Conservation (phyloP, 53 echinoderm and acorn worm genomes). For the Zoroaster sp. region DNA sequence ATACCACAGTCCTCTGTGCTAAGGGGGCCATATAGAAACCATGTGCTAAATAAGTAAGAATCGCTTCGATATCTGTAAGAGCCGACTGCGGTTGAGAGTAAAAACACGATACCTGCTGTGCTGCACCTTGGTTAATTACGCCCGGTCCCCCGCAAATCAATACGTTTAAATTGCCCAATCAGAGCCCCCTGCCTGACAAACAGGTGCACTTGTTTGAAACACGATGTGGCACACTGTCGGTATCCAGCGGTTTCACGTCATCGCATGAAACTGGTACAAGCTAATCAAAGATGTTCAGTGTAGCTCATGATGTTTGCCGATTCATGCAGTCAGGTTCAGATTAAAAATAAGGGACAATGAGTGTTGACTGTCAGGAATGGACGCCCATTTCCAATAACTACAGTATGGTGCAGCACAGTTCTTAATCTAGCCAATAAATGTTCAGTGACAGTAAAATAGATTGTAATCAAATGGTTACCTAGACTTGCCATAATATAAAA, state of each 20-base stretch:
- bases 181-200: background rate
- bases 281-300: background rate
- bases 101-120: slow-evolving; percentile 20
- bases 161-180: slow-evolving; percentile 45
- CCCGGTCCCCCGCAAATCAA: slow-evolving; percentile 4
- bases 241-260: background rate
- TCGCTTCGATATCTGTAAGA: background rate
- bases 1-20: background rate
- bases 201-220: slow-evolving; percentile 25
- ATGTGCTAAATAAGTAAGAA: background rate
- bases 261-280: background rate
- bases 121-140: slow-evolving; percentile 30
- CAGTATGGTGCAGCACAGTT: too few relatives aligned
- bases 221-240: background rate
- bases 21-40: background rate
- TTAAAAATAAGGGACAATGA: background rate
- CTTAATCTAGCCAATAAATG: too few relatives aligned
- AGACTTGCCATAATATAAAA: too few relatives aligned
- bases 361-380: too few relatives aligned
- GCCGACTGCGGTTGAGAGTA: background rate
- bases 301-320: background rate
- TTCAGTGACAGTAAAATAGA: too few relatives aligned
- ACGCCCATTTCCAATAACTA: too few relatives aligned
- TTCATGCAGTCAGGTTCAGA: background rate
- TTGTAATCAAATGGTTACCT: too few relatives aligned